Conservation (phyloP, 1,140 invertebrate species). For the Zaprionus taronus region DNA sequence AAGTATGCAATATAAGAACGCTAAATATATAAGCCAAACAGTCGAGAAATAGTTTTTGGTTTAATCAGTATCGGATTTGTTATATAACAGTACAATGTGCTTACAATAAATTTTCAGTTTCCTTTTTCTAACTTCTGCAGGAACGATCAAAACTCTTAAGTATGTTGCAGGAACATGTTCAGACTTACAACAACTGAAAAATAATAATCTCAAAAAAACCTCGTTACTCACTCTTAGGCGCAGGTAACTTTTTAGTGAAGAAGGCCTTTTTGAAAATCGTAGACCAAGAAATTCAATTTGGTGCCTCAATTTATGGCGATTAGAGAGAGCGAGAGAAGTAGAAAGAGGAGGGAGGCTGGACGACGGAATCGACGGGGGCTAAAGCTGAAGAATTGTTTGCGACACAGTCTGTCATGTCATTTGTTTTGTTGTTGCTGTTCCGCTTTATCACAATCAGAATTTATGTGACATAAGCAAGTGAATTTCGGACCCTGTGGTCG, state of each 20-base stretch:
- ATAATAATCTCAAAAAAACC: background rate
- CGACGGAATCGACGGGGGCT: background rate
- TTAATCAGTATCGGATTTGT: no score
- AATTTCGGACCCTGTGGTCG: conserved; percentile 28
- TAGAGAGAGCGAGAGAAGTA: no score
- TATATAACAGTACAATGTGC: no score
- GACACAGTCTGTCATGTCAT: conserved; percentile 24
- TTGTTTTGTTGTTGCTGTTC: conserved; percentile 40
- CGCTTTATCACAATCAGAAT: conserved; percentile 68
- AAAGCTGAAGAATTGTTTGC: conserved; percentile 25
- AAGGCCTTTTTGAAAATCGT: conserved; percentile 11
- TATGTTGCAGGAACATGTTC: background rate
- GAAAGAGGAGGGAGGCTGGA: background rate
- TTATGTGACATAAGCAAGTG: conserved; percentile 65
- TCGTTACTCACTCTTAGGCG: background rate
- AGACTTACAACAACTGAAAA: background rate
- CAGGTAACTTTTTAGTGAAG: conserved; percentile 5
- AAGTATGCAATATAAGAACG: no score
- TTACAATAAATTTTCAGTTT: background rate
- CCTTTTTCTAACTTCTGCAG: no score
- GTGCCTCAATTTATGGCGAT: conserved; percentile 38
- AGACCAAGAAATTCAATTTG: conserved; percentile 46
- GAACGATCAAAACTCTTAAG: background rate
- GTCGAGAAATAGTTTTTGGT: no score
- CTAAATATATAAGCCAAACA: no score